These are phyloP conservation scores for Nymphalis c-album DNA, from an alignment of 2,888 invertebrate species.

Conservation along the genomic window DNA sequence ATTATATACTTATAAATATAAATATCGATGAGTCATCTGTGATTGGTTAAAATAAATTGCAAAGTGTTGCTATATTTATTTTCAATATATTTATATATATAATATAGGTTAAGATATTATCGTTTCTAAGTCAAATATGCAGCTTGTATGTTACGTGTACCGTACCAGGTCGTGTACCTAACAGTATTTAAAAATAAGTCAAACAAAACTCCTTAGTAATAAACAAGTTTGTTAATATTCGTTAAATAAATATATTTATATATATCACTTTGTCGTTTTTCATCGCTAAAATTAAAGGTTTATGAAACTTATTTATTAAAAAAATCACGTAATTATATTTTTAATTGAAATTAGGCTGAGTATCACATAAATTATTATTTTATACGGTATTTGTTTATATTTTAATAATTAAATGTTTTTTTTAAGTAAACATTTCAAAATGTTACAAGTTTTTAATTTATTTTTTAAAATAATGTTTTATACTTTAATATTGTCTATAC, in stretches of 20 bases:
- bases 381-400: too few species aligned
- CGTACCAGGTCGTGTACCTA: neutral
- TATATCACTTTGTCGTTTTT: neutral
- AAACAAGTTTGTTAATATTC: neutral
- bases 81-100: neutral
- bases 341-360: too few species aligned
- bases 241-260: constrained; percentile 7
- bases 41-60: neutral
- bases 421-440: too few species aligned
- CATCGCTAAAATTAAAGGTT: neutral
- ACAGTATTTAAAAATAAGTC: neutral
- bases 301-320: neutral
- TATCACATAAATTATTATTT: too few species aligned
- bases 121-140: constrained; percentile 6
- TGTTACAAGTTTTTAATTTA: too few species aligned
- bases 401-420: too few species aligned
- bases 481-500: neutral
- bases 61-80: constrained; percentile 6
- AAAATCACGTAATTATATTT: too few species aligned
- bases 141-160: neutral
- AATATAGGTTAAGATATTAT: neutral
- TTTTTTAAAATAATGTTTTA: neutral
- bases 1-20: neutral
- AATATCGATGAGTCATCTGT: neutral
- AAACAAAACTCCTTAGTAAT: neutral